Conservation (phyloP, 2,888 invertebrate species). For the Hypercompe scribonia region DNA sequence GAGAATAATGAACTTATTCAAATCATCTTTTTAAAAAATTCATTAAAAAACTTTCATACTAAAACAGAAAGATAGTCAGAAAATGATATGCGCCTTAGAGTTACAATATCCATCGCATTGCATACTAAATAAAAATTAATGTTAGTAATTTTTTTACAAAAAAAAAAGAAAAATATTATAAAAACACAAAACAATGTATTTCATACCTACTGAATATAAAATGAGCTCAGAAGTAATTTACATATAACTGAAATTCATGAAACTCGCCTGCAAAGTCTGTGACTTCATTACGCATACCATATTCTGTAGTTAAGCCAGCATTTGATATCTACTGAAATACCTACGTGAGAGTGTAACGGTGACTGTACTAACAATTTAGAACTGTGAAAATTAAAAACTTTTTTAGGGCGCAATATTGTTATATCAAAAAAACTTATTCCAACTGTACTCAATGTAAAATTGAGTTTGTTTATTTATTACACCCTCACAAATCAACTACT, state of each 20-base stretch:
- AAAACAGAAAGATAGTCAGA: background rate
- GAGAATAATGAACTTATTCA: no score
- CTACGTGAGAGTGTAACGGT: background rate
- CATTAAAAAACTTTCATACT: background rate
- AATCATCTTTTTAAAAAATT: background rate
- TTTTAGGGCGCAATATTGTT: no score
- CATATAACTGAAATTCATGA: slow-evolving; percentile 48
- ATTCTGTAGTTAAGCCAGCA: slow-evolving; percentile 25
- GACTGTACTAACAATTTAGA: no score
- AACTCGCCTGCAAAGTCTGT: slow-evolving; percentile 31
- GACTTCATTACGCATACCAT: slow-evolving; percentile 38
- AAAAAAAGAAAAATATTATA: background rate
- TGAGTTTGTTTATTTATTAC: no score
- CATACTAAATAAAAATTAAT: background rate
- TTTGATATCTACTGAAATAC: slow-evolving; percentile 25
- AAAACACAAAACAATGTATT: slow-evolving; percentile 29
- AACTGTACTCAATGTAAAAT: no score
- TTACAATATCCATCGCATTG: no score
- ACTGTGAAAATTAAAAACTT: no score
- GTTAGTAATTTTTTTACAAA: background rate
- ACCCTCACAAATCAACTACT: background rate
- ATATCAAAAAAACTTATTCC: no score
- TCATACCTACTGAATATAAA: slow-evolving; percentile 42
- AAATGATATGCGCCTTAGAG: background rate
- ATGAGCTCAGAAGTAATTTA: slow-evolving; percentile 40